Evolutionary conservation across 2,113 vertebrate genomes (phyloP), one percentile per base, ranked within the genome.

Genomic region (Oncorhynchus clarkii): DNA sequence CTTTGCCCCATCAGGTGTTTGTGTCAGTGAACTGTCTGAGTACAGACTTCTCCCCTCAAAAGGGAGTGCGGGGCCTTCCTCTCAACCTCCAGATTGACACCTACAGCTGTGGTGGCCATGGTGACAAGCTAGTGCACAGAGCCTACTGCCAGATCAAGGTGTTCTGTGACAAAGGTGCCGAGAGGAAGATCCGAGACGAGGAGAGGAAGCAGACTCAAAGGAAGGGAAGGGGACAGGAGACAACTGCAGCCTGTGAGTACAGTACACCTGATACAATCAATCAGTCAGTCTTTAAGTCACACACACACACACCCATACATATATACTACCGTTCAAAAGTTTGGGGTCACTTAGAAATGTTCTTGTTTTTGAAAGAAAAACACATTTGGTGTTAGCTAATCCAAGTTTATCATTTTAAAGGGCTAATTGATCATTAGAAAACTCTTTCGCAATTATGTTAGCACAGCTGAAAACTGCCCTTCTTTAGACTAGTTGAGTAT

Each of bases 131-230:
- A 0, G 92, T 94, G 49, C 95, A 96, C 79, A 91, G 95, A 48
- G 95, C 94, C 51, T 94, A 90, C 86, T 95, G 95, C 88, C 95
- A 96, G 84, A 96, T 96, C 57, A 95, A 96, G 88, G 95, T 96
- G 80, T 96, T 96, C 88, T 96, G 95, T 0, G 95, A 96, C 88
- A 96, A 96, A 94, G 95, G 95, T 71, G 95, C 95, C 4, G 95
- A 96, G 51, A 93, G 95, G 82, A 96, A 96, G 86, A 96, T 96
- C 88, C 90, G 95, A 62, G 94, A 96, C 57, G 95, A 96, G 88
- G 95, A 96, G 51, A 90, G 95, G 79, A 96, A 96, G 49, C 94
- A 95, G 79, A 94, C 93, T 84, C 94, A 95, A 76, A 93, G 95
- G 91, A 95, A 95, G 94, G 91, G 92, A 87, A 95, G 95, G 90